Base-by-base conservation (phyloP, 2,797 vertebrate species). In the Enteromius unitaeniatus region DNA sequence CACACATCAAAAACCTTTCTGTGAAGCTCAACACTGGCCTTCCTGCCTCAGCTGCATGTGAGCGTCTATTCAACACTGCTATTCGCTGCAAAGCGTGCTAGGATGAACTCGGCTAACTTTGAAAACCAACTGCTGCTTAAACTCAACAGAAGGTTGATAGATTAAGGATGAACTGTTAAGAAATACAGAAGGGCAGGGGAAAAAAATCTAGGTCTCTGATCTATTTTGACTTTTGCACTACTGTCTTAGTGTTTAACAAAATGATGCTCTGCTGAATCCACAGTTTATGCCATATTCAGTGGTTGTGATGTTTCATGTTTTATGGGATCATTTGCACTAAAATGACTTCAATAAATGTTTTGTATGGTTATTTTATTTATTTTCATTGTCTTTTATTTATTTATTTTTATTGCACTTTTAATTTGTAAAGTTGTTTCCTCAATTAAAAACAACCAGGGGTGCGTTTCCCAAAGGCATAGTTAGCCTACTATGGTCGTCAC, bases 21-120 rank as follows among this genome's bases (percentile, higher is more conserved):
- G n/a, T 83, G 9, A 85, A 85, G 78, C 79, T 86, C n/a, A 88
- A 67, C 72, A 82, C 68, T 7, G 79, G 78, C 60, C 81, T 88
- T 23, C 84, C 84, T 76, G 84, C 81, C 42, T 87, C 81, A 34
- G 85, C 85, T 5, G 58, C 77, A 13, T 83, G 80, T 80, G 69
- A 84, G 31, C 6, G 6, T 37, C 37, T 37, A 1, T 85, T 87
- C 34, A 87, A 80, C 7, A 40, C 45, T 88, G 10, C 11, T 88
- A 4, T 80, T 88, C 64, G 83, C 58, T n/a, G 81, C 70, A 78
- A 85, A 84, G 58, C 8, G 28, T 17, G 40, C 69, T 6, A 31
- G 47, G 72, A 76, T 76, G 21, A 77, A n/a, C 47, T 60, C 31
- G 23, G 4, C 13, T 26, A 76, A 42, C 21, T 60, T 60, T 60